Conservation (phyloP, 2,113 vertebrate species). For the Lonchura striata region DNA sequence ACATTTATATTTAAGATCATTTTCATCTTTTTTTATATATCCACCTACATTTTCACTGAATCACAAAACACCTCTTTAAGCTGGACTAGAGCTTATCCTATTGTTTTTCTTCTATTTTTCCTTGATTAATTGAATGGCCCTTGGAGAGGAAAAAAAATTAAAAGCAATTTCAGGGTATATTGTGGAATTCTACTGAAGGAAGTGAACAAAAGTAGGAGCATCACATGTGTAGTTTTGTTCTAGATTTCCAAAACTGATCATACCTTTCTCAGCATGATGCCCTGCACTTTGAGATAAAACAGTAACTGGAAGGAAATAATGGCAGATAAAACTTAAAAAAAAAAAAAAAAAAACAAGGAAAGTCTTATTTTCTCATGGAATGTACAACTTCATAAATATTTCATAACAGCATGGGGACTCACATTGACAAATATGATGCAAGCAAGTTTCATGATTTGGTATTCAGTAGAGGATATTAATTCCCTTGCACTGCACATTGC, state of each 20-base stretch:
- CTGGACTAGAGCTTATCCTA: background rate
- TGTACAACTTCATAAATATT: background rate
- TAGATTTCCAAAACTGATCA: background rate
- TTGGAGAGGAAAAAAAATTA: fast-evolving
- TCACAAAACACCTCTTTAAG: background rate
- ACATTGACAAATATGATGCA: background rate
- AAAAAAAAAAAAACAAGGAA: background rate
- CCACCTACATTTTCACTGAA: background rate
- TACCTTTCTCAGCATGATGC: background rate
- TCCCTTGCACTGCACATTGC: background rate
- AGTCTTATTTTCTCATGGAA: background rate
- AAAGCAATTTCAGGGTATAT: background rate
- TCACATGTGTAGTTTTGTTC: background rate
- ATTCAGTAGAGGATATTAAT: background rate
- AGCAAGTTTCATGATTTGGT: background rate
- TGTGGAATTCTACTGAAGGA: background rate
- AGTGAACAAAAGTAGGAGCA: background rate
- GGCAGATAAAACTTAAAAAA: background rate
- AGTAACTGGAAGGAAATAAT: background rate
- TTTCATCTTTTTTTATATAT: background rate
- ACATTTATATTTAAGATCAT: background rate
- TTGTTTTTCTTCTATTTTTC: background rate
- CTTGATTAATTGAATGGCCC: background rate
- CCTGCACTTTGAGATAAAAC: background rate
- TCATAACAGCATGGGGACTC: background rate